Base-by-base conservation (phyloP, 2,888 invertebrate genomes). In the Rhagium mordax region DNA sequence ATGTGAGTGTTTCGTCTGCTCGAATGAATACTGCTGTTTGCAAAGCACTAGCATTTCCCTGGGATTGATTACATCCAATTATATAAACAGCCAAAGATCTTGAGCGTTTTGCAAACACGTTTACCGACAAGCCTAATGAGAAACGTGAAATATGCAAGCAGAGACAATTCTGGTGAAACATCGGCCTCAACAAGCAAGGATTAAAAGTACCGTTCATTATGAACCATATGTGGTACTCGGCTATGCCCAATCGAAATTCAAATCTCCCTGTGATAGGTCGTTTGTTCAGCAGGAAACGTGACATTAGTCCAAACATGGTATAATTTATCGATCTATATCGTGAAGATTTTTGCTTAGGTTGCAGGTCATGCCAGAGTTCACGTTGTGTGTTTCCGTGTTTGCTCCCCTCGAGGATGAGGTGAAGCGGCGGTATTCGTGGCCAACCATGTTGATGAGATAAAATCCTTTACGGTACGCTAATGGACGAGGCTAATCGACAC, bases 291-390 rank as follows among this genome's bases (percentile, higher is more conserved):
- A 51, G 5, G 20, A 29, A 57, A 29, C 57, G 57, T 57, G 57
- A 57, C 57, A 57, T 57, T 57, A 57, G 7, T 27, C 27, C 57
- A 29, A 57, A 29, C 57, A 27, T 24, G 57, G 57, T 57, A 57
- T 57, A 57, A 57, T 57, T 57, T 57, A 57, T 57, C 57, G 57
- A 57, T 57, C 29, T 29, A 24, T 57, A 57, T 57, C 57, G 24
- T 3, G 15, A 29, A 29, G 57, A 57, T 29, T 29, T 57, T 57
- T 57, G 16, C n/a, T 29, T 13, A 16, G n/a, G n/a, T 24, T 57
- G 57, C 57, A 29, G 57, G 57, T 57, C 57, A 13, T 57, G 57
- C 15, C 18, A 57, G 29, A 29, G 57, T 57, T 57, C 57, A 29
- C 6, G 27, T 27, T 21, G 27, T 57, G 57, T 57, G n/a, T 49